Conservation (phyloP, 2,797 vertebrate genomes). For the Balearica regulorum region DNA sequence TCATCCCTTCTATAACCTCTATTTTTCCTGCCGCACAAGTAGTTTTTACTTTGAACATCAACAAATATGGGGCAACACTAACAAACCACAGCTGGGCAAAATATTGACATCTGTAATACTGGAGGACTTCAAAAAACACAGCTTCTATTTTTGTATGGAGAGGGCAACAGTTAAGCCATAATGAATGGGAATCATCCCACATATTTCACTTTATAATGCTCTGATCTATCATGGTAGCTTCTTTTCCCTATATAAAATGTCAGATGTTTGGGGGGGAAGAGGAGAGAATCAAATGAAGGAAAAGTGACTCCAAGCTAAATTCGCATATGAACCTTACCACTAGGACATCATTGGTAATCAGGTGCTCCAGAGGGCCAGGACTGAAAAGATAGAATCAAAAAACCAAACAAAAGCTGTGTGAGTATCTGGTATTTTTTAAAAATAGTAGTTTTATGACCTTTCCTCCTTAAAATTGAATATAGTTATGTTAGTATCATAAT, state of each 20-base stretch:
- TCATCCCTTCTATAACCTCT: neutral
- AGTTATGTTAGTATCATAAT: neutral
- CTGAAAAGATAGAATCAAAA: constrained; percentile 66
- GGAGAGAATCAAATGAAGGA: neutral
- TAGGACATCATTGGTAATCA: constrained; percentile 80
- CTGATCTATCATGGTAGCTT: neutral
- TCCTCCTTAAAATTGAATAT: neutral
- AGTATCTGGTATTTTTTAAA: neutral
- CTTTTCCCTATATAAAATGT: neutral
- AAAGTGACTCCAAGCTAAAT: neutral
- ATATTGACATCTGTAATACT: neutral
- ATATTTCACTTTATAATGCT: neutral
- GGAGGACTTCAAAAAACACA: neutral
- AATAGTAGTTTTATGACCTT: neutral
- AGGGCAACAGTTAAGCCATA: neutral
- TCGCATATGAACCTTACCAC: constrained; percentile 73
- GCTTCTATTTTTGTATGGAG: neutral
- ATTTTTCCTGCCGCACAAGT: neutral
- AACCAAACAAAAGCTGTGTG: neutral
- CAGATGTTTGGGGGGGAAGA: neutral
- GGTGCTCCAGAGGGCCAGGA: constrained; percentile 56
- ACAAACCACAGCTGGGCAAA: neutral
- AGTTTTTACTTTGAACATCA: neutral
- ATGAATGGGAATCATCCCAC: neutral
- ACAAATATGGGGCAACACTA: neutral